A percentile compares a stretch with the other conserved stretches of the same genome.
phyloP scores from a whole-genome alignment of 2,113 vertebrate species.

The Benthochromis sp. region DNA sequence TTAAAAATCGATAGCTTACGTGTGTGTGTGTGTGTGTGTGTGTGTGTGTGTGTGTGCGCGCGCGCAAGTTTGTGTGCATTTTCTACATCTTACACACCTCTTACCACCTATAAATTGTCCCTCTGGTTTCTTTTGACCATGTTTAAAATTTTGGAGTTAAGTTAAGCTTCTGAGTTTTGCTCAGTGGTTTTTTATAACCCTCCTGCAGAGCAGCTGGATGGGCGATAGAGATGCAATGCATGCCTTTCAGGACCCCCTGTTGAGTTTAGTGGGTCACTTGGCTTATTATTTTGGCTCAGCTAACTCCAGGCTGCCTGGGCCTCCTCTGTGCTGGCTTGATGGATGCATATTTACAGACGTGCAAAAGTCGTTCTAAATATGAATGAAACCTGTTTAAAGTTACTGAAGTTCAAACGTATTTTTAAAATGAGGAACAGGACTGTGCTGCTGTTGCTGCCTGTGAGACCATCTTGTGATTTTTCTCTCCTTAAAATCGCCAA shows the following conservation, averaged over 20 bases:
- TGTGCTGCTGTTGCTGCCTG: constrained; percentile 40
- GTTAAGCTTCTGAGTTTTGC: constrained; percentile 21
- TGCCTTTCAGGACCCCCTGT: constrained; percentile 49
- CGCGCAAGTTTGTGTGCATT: not conserved
- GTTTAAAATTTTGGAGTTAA: constrained; percentile 55
- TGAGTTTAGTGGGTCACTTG: constrained; percentile 51
- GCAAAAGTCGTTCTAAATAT: constrained; percentile 51
- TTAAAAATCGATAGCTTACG: not conserved
- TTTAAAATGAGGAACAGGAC: constrained; percentile 59
- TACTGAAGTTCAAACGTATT: constrained; percentile 52
- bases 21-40: not conserved
- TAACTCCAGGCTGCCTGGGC: constrained; percentile 55
- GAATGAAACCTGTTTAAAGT: constrained; percentile 66
- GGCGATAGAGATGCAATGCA: constrained; percentile 21
- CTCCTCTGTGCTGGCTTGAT: constrained; percentile 50
- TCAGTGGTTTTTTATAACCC: constrained; percentile 28
- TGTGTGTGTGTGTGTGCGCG: not conserved
- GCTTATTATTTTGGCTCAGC: constrained; percentile 61
- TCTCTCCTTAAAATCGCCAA: constrained; percentile 56
- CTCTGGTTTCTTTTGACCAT: constrained; percentile 68
- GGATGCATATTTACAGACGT: constrained; percentile 48
- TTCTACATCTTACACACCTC: constrained; percentile 1
- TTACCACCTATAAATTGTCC: constrained; percentile 62
- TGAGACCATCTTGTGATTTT: constrained; percentile 56
- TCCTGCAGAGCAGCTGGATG: constrained; percentile 27